Evolutionary conservation across 2,113 vertebrate genomes (phyloP).

Genomic region (Phylloscopus trochilus): DNA sequence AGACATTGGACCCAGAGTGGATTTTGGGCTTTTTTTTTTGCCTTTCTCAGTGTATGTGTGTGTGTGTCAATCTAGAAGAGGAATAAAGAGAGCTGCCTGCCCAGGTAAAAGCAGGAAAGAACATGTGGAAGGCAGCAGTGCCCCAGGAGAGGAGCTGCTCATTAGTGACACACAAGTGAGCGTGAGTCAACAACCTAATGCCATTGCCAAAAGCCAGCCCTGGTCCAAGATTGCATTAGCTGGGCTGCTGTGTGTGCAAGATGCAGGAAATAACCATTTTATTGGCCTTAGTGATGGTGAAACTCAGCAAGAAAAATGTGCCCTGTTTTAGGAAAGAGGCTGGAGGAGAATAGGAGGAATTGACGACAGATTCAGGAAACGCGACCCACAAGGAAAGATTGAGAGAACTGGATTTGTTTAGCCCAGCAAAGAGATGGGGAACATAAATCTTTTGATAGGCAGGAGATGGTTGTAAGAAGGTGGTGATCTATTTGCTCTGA

Average conservation of each 20-base stretch:
- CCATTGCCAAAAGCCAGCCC: slow-evolving; percentile 2
- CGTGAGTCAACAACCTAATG: neutral
- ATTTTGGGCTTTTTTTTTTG: neutral
- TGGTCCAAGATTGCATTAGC: slow-evolving; percentile 8
- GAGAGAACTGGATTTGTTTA: slow-evolving; percentile 24
- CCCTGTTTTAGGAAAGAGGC: neutral
- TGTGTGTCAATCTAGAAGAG: neutral
- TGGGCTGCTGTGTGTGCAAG: neutral
- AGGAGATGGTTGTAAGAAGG: neutral
- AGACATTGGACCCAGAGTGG: rapidly evolving
- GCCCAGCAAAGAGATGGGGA: neutral
- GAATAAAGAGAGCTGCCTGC: neutral
- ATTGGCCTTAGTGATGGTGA: neutral
- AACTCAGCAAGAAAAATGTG: neutral
- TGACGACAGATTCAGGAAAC: neutral
- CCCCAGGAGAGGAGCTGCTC: neutral
- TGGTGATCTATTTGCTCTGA: neutral
- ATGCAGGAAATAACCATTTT: slow-evolving; percentile 39
- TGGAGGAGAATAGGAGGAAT: neutral
- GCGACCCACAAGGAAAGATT: neutral
- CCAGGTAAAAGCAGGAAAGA: neutral
- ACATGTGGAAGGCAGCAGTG: neutral
- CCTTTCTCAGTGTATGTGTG: neutral
- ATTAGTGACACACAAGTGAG: neutral
- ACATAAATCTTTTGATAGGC: neutral